A percentile compares a stretch with the other conserved stretches of the same genome.
Conservation (phyloP, 2,113 vertebrate species). For the Callorhinus ursinus region DNA sequence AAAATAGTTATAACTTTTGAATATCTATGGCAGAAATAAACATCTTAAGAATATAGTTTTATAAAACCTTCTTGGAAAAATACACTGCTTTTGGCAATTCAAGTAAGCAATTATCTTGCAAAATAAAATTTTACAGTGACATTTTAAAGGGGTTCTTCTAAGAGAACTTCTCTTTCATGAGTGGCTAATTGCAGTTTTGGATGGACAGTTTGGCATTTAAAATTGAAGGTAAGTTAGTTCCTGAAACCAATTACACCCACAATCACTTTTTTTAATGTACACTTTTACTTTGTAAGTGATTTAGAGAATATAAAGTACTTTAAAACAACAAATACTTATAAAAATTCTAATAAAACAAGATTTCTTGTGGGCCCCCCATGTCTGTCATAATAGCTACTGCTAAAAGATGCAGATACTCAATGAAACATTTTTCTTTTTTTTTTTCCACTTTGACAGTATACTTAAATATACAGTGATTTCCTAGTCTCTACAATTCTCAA, state of each 20-base stretch:
- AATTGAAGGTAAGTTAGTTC: conserved; percentile 55
- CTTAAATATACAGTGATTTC: neutral
- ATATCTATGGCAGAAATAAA: conserved; percentile 33
- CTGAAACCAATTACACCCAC: conserved; percentile 46
- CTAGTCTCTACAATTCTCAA: neutral
- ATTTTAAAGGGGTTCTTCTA: conserved; percentile 41
- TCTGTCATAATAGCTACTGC: neutral
- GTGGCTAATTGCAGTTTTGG: neutral
- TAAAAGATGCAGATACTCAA: neutral
- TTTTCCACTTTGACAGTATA: neutral
- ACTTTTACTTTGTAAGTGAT: conserved; percentile 35
- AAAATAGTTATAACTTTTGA: neutral
- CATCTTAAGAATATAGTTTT: neutral
- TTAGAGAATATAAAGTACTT: neutral
- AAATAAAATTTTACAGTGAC: conserved; percentile 53
- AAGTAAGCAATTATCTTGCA: conserved; percentile 50
- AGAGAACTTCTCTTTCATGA: neutral
- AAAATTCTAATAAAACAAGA: neutral
- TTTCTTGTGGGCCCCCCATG: neutral
- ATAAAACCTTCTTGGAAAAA: neutral
- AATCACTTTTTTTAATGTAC: neutral
- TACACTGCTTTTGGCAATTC: neutral
- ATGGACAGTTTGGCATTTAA: conserved; percentile 56
- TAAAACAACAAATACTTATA: conserved; percentile 5
- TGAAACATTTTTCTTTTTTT: neutral